Evolutionary conservation across 2,888 invertebrate genomes (phyloP).

Genomic region (Pristionchus arcanus): DNA sequence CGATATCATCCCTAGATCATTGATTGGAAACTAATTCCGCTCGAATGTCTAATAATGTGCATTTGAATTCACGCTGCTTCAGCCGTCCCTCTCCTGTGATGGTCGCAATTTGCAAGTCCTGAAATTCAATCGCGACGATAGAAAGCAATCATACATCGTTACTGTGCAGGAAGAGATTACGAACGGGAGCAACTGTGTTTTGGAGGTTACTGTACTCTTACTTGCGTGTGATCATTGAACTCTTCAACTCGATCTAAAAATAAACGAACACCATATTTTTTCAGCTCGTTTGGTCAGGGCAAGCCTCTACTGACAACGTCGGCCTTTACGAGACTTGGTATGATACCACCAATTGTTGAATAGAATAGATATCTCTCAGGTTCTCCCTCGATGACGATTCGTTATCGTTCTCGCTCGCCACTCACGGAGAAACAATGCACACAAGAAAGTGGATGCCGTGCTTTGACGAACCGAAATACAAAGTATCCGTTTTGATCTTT

Average conservation of each 20-base stretch:
- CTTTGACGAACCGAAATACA: conserved; percentile 26
- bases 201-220: background rate
- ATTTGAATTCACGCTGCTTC: background rate
- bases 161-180: background rate
- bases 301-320: background rate
- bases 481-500: background rate
- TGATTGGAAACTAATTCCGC: too few species aligned
- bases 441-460: conserved; percentile 42
- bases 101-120: background rate
- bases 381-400: background rate
- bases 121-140: background rate
- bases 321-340: conserved; percentile 27
- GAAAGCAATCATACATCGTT: background rate
- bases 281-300: background rate
- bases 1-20: background rate
- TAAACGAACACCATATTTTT: background rate
- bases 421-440: conserved; percentile 31
- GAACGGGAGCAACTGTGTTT: background rate
- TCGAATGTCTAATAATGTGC: too few species aligned
- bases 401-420: background rate
- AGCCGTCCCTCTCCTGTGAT: background rate
- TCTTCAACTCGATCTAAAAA: background rate
- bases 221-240: too few species aligned
- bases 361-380: background rate
- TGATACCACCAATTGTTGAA: background rate